Evolutionary conservation across 1,140 invertebrate species (phyloP).

Genomic region (Nephila pilipes): DNA sequence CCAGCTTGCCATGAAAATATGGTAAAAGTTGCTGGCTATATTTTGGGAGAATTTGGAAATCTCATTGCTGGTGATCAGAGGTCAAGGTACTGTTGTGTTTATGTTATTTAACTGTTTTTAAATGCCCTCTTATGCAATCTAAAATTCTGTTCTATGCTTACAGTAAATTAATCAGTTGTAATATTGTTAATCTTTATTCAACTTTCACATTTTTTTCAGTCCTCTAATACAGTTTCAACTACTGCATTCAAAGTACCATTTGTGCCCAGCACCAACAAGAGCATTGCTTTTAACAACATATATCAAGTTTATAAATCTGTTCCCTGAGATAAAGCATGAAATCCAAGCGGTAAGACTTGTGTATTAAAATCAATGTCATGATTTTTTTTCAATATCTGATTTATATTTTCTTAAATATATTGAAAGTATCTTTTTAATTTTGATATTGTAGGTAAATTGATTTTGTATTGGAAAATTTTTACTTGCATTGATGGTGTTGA

Average conservation of each 20-base stretch:
- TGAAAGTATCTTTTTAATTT: too few species aligned
- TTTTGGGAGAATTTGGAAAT: conserved; percentile 99
- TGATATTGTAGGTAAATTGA: too few species aligned
- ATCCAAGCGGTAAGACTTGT: conserved; percentile 91
- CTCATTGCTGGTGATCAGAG: conserved; percentile 99
- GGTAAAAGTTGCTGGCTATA: conserved; percentile 99
- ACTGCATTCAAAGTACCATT: conserved; percentile 98
- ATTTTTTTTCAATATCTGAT: background rate
- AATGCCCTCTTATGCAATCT: too few species aligned
- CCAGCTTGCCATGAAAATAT: conserved; percentile 99
- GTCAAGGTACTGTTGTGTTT: conserved; percentile 84
- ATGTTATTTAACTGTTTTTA: too few species aligned
- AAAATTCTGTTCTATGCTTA: too few species aligned
- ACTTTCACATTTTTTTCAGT: conserved; percentile 82
- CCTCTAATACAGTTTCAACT: conserved; percentile 97
- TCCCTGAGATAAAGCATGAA: conserved; percentile 97
- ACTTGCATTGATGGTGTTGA: too few species aligned
- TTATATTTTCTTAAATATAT: too few species aligned
- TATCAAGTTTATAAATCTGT: conserved; percentile 99
- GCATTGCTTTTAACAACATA: conserved; percentile 98
- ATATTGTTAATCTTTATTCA: too few species aligned
- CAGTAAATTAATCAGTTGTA: background rate
- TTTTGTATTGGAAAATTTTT: too few species aligned
- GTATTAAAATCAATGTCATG: background rate
- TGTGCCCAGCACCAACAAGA: conserved; percentile 97